Conservation (phyloP, 2,888 invertebrate genomes). For the Agonopterix heracliana region DNA sequence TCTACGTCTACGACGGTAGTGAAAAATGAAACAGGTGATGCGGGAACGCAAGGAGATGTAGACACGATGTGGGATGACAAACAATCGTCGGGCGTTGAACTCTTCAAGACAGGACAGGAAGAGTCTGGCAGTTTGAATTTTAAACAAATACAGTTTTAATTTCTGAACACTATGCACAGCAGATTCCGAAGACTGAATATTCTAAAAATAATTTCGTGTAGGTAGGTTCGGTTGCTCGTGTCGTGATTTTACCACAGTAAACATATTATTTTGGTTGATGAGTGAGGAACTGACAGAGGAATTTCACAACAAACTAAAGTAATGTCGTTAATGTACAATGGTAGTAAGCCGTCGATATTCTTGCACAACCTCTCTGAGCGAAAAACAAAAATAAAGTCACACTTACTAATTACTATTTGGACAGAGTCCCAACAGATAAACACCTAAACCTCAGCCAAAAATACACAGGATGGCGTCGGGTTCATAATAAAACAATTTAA, state of each 20-base stretch:
- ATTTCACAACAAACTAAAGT: background rate
- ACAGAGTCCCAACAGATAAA: slow-evolving; percentile 74
- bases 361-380: slow-evolving; percentile 29
- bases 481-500: slow-evolving; percentile 77
- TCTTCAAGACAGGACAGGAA: slow-evolving; percentile 8
- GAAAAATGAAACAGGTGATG: slow-evolving; percentile 66
- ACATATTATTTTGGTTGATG: background rate
- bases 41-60: slow-evolving; percentile 34
- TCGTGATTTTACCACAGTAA: background rate
- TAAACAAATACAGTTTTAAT: slow-evolving; percentile 1
- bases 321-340: slow-evolving; percentile 10
- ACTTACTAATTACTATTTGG: slow-evolving; percentile 72
- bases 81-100: slow-evolving; percentile 25
- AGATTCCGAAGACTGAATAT: background rate
- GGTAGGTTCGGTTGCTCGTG: background rate
- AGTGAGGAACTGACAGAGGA: slow-evolving; percentile 1
- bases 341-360: slow-evolving; percentile 21
- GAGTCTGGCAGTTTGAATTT: slow-evolving; percentile 2
- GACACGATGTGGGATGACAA: slow-evolving; percentile 53
- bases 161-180: background rate
- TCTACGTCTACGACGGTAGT: slow-evolving; percentile 43
- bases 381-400: slow-evolving; percentile 57
- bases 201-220: background rate
- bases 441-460: slow-evolving; percentile 74
- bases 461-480: slow-evolving; percentile 74